A percentile compares a stretch with the other conserved stretches of the same genome.
Conservation (phyloP, 2,888 invertebrate genomes). For the Acrocyrtus sp. region DNA sequence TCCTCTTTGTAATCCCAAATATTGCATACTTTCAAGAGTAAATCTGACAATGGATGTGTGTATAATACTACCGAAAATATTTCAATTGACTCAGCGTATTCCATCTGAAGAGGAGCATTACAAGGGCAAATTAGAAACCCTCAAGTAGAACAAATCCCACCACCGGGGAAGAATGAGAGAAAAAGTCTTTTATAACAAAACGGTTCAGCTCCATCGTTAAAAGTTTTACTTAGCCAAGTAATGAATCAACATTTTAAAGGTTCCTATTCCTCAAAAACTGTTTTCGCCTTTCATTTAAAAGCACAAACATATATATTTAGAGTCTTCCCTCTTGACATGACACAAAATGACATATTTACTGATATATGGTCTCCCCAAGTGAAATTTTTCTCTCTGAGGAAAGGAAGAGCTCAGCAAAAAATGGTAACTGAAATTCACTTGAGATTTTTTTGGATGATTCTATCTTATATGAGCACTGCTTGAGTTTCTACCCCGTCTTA, state of each 20-base stretch:
- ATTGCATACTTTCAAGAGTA: no score
- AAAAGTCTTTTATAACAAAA: slow-evolving; percentile 2
- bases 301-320: not conserved
- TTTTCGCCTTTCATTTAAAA: slow-evolving; percentile 10
- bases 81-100: no score
- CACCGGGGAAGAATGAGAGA: not conserved
- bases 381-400: no score
- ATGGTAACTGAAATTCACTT: not conserved
- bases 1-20: no score
- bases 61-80: no score
- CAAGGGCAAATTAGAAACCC: slow-evolving; percentile 23
- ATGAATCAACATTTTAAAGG: slow-evolving; percentile 9
- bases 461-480: not conserved
- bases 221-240: not conserved
- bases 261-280: slow-evolving; percentile 16
- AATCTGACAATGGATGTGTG: no score
- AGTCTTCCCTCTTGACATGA: not conserved
- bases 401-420: not conserved
- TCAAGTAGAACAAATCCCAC: slow-evolving; percentile 29
- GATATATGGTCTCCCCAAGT: not conserved
- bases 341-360: slow-evolving; percentile 40
- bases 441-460: not conserved
- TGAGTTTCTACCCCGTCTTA: not conserved
- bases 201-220: not conserved
- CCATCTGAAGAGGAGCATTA: no score